These are phyloP conservation scores for Microcebus lehilahytsara DNA, from an alignment of 2,113 vertebrate species.

Conservation along the genomic window DNA sequence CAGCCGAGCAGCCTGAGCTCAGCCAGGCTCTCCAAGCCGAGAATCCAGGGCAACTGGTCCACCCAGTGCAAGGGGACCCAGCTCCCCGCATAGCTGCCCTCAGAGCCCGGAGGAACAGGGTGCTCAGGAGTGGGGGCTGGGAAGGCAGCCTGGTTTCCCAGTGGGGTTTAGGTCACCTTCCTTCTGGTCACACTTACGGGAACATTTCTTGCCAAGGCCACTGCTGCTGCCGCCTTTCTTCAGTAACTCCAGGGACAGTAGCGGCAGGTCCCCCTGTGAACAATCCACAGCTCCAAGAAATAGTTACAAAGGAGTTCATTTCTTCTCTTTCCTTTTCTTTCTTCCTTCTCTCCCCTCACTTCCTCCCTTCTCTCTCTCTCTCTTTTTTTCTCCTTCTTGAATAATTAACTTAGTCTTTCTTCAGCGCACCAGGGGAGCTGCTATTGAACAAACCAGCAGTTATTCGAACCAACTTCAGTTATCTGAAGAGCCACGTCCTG, in stretches of 20 bases:
- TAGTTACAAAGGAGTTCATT: background rate
- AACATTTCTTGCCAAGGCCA: background rate
- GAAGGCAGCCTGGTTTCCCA: background rate
- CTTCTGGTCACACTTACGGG: too few species aligned
- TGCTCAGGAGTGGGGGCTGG: rapidly evolving
- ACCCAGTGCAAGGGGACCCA: background rate
- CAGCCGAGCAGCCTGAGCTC: rapidly evolving
- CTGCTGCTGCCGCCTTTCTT: background rate
- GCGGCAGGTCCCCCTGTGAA: rapidly evolving
- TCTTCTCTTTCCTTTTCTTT: background rate
- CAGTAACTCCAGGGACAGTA: background rate
- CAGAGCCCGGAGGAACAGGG: background rate
- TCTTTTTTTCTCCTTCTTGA: background rate
- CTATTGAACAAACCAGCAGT: background rate
- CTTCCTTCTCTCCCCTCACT: background rate
- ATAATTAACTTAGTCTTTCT: background rate
- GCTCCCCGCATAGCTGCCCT: rapidly evolving
- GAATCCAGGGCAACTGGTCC: background rate
- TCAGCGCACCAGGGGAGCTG: slow-evolving; percentile 46
- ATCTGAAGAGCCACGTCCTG: rapidly evolving
- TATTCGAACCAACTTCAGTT: too few species aligned
- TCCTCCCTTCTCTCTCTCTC: background rate
- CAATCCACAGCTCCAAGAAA: background rate
- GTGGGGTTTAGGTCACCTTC: background rate
- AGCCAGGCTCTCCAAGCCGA: background rate